A percentile compares a stretch with the other conserved stretches of the same genome.
These are phyloP conservation scores for Meloidogyne chitwoodi DNA, from an alignment of 1,140 invertebrate genomes.

Conservation along the genomic window DNA sequence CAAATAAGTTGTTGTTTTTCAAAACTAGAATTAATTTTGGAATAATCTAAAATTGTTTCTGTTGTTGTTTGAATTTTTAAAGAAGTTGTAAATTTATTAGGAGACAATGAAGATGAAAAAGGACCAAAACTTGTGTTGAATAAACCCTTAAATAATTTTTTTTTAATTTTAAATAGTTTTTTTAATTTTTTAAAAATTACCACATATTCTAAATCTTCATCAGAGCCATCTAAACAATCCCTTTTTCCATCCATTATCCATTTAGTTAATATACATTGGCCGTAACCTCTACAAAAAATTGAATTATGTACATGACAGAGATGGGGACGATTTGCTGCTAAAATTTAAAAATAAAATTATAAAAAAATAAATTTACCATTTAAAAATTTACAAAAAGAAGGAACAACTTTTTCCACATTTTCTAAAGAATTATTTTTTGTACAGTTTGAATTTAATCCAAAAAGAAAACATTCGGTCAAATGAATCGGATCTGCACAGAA, in stretches of 20 bases:
- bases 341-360: neutral
- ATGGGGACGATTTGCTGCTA: constrained; percentile 9
- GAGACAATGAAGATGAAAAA: neutral
- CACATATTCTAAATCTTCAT: constrained; percentile 23
- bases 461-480: constrained; percentile 28
- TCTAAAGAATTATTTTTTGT: neutral
- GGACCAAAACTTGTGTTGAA: neutral
- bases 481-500: constrained; percentile 36
- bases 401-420: neutral
- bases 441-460: constrained; percentile 24
- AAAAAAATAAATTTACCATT: neutral
- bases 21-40: neutral
- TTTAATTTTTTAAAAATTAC: neutral
- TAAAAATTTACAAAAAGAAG: neutral
- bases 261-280: constrained; percentile 36
- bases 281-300: constrained; percentile 35
- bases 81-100: neutral
- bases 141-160: neutral
- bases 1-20: neutral
- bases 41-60: neutral
- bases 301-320: constrained; percentile 31
- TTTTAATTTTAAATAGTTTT: neutral
- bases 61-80: neutral
- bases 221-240: constrained; percentile 36
- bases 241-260: constrained; percentile 37